Percentiles rank a stretch among this genome's conserved stretches.
Evolutionary conservation across 2,888 invertebrate species (phyloP).

Genomic region (Chelonus formosanus): DNA sequence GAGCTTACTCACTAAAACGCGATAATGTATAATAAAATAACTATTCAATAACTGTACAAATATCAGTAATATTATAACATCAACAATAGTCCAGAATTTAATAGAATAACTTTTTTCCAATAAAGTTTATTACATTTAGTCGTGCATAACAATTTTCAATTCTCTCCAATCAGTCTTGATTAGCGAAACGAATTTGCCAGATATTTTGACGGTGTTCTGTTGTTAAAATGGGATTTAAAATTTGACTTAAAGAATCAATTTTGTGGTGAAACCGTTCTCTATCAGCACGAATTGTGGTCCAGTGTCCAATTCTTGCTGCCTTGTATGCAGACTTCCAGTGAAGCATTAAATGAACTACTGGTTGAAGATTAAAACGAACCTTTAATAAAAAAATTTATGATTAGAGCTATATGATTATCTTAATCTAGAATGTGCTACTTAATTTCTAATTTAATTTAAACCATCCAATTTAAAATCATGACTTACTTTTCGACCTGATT

Average conservation of each 20-base stretch:
- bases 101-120: background rate
- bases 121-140: background rate
- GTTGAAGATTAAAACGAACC: constrained; percentile 67
- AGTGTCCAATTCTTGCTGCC: constrained; percentile 65
- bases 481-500: background rate
- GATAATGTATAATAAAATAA: no score
- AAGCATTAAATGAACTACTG: constrained; percentile 63
- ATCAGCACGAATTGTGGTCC: constrained; percentile 47
- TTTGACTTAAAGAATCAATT: constrained; percentile 1
- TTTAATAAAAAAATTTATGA: constrained; percentile 41
- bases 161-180: constrained; percentile 3
- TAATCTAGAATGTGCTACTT: no score
- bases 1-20: no score
- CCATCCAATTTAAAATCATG: no score
- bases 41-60: no score
- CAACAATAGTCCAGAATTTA: constrained; percentile 12
- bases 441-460: no score
- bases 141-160: background rate
- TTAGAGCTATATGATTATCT: constrained; percentile 5
- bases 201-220: background rate
- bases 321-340: constrained; percentile 67
- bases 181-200: background rate
- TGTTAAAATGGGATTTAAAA: background rate
- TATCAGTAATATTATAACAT: no score
- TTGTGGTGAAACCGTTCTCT: constrained; percentile 3